Evolutionary conservation across 2,888 invertebrate species (phyloP), one percentile per base, ranked within the genome.

Genomic region (Elgonia sp.): DNA sequence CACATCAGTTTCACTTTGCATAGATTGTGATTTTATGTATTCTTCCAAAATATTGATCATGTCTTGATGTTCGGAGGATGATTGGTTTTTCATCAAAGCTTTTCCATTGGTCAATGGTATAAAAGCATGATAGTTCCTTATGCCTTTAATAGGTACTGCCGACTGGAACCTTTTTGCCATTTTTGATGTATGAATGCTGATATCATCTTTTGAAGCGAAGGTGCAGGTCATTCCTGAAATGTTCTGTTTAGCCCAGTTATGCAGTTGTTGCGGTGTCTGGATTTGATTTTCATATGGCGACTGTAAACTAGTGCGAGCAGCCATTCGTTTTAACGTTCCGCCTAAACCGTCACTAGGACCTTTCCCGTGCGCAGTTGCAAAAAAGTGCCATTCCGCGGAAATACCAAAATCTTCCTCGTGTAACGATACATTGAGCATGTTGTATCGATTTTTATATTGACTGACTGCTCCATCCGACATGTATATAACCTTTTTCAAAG

Each of bases 361-460:
- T 86, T 90, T 88, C 55, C 83, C 88, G 55, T 90, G 84, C 6
- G 70, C 70, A n/a, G 84, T 89, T 21, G 86, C 88, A 77, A 87
- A 88, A 46, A 81, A 89, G 75, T 90, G 79, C 90, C 89, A 90
- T 80, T 86, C 84, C n/a, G 86, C 84, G 16, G 63, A 37, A 76
- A 88, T 14, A 9, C 69, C 62, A 79, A 81, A 89, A 67, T 86
- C 60, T 8, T 60, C 40, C 12, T 12, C 82, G 37, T 60, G 79
- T 39, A 46, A 72, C 63, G 8, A 86, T 63, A 63, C 67, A 50
- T 29, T 86, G 73, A 75, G 62, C 16, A 76, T 76, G 29, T 88
- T 73, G 55, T 46, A 70, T 8, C 72, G 20, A 53, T 89, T 84
- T 29, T 87, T 87, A 20, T 87, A 84, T 63, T 85, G 72, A 6